Conservation (phyloP, 2,888 invertebrate genomes). For the Ormyrus nitidulus region DNA sequence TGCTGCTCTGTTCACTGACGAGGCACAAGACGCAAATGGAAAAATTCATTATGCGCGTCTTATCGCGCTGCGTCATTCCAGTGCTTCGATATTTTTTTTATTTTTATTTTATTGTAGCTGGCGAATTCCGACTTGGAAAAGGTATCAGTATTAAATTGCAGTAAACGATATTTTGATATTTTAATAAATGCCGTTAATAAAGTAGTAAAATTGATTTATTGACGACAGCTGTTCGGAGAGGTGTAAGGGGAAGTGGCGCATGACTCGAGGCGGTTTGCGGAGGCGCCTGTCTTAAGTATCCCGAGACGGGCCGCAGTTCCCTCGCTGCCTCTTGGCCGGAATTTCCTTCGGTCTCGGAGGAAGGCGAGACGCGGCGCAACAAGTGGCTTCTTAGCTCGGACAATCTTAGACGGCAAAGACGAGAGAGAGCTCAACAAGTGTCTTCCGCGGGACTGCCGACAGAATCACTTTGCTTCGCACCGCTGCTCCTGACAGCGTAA, state of each 20-base stretch:
- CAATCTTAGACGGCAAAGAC: constrained; percentile 68
- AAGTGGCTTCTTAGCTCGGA: constrained; percentile 74
- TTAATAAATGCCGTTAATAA: neutral
- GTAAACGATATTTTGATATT: neutral
- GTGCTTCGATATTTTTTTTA: neutral
- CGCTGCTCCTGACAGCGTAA: constrained; percentile 7
- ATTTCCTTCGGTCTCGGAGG: constrained; percentile 47
- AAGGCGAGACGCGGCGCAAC: constrained; percentile 68
- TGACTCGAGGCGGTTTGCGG: constrained; percentile 54
- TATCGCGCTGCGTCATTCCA: neutral
- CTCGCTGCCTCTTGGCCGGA: constrained; percentile 10
- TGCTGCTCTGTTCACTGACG: too few species aligned
- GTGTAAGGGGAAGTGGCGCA: constrained; percentile 50
- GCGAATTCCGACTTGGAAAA: too few species aligned
- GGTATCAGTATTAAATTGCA: too few species aligned
- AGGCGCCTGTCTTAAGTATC: constrained; percentile 60
- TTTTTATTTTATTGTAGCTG: neutral
- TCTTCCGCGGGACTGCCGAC: constrained; percentile 52
- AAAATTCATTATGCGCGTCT: constrained; percentile 42
- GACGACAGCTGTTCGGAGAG: neutral
- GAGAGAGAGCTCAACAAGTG: constrained; percentile 72
- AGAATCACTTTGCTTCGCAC: neutral
- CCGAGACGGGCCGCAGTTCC: constrained; percentile 61
- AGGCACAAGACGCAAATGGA: constrained; percentile 32
- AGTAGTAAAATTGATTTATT: neutral